These are phyloP conservation scores for Diuraphis noxia DNA, from an alignment of 1,140 invertebrate species.

Conservation along the genomic window DNA sequence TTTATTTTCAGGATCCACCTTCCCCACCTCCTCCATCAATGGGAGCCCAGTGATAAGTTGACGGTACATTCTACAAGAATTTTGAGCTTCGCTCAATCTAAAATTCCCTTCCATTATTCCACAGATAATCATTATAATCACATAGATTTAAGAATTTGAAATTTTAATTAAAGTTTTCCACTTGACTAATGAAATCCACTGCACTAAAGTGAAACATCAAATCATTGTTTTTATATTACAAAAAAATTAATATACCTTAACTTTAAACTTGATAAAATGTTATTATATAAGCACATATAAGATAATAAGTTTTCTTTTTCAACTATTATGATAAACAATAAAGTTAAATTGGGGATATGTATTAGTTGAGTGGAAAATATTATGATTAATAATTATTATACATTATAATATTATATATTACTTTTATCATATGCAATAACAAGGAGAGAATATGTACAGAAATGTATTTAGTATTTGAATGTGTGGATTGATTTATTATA, in stretches of 20 bases:
- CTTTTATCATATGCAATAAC: constrained; percentile 11
- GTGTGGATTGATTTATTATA: constrained; percentile 34
- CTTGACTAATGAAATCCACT: constrained; percentile 5
- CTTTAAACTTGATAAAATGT: not conserved
- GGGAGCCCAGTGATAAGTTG: constrained; percentile 34
- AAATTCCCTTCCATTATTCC: constrained; percentile 50
- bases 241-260: not conserved
- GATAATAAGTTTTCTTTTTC: not conserved
- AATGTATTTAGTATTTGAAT: constrained; percentile 36
- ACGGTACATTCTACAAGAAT: constrained; percentile 46
- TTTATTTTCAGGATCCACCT: constrained; percentile 48
- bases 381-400: constrained; percentile 31
- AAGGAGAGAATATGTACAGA: constrained; percentile 14
- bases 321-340: not conserved
- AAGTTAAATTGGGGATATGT: not conserved
- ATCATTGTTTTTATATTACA: not conserved
- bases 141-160: constrained; percentile 19
- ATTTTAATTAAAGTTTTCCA: constrained; percentile 18
- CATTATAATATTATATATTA: not conserved
- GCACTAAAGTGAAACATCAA: not conserved
- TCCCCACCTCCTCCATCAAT: constrained; percentile 27
- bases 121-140: constrained; percentile 48
- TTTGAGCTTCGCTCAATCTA: constrained; percentile 46
- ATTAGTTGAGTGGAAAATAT: constrained; percentile 31
- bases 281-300: not conserved